phyloP scores from a whole-genome alignment of 37 sponge, comb jelly and placozoan genomes.

The Cladorhizidae sp. region DNA sequence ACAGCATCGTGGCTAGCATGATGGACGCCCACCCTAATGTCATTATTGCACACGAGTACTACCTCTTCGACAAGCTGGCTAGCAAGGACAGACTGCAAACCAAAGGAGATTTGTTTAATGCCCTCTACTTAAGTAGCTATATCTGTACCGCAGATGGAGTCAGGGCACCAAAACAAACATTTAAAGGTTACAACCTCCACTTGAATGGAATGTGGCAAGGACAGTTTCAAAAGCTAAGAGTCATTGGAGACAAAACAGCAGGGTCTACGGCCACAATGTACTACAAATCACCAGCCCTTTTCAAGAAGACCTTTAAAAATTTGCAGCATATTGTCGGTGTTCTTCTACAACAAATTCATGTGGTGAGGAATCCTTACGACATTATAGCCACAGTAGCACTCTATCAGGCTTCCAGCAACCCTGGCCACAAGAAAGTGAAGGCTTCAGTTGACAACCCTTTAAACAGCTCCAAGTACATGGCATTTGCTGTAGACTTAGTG shows the following conservation, averaged over 20 bases:
- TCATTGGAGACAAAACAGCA: constrained; percentile 57
- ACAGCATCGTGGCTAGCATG: constrained; percentile 58
- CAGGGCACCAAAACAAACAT: constrained; percentile 6
- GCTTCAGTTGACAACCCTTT: constrained; percentile 6
- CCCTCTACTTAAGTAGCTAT: constrained; percentile 30
- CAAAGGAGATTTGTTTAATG: constrained; percentile 21
- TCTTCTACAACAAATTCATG: constrained; percentile 25
- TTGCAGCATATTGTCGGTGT: neutral
- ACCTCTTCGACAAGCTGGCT: constrained; percentile 28
- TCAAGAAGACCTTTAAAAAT: constrained; percentile 1
- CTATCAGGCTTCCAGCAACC: constrained; percentile 10
- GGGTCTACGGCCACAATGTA: constrained; percentile 31
- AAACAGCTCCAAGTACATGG: neutral
- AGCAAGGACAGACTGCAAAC: neutral
- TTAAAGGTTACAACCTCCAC: constrained; percentile 41
- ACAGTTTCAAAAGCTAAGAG: constrained; percentile 17
- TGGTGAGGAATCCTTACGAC: constrained; percentile 61
- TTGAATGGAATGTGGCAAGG: constrained; percentile 51
- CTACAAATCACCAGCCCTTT: neutral
- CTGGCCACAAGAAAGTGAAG: neutral
- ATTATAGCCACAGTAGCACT: constrained; percentile 59
- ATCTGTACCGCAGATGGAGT: constrained; percentile 3
- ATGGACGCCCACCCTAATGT: constrained; percentile 71
- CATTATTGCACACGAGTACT: constrained; percentile 57
- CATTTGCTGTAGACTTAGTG: neutral